Base-by-base conservation (phyloP, 1,140 invertebrate species). In the Caenorhabditis tropicalis region DNA sequence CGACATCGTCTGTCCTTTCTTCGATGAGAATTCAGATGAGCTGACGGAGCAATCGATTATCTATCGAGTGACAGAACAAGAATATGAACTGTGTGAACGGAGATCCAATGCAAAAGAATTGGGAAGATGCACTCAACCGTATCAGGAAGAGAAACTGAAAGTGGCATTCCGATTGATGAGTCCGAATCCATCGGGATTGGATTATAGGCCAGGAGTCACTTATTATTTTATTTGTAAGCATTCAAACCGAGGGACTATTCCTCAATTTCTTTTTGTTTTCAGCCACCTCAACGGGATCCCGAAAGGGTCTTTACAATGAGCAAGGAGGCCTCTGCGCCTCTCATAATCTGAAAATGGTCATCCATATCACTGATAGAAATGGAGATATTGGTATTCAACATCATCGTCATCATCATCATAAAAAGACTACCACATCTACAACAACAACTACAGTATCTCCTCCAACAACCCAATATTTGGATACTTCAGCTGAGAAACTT, bases 141-240 rank as follows among this genome's bases (percentile, higher is more conserved):
- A 39, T 58, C 58, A 81, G 79, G 21, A 49, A 36, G 83, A 84
- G 49, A 79, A 70, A 29, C 48, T 65, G 27, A 84, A 65, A n/a
- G 70, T 70, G 0, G 39, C 83, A 12, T 84, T 84, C 74, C 7
- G 83, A 16, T 21, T 70, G 10, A 53, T 79, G 43, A 84, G 56
- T 24, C 83, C 83, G n/a, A 84, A 48, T 33, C 83, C 65, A 27
- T 84, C 83, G 1, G 83, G 58, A 31, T 33, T 84, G 21, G 36
- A 84, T 39, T 84, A 84, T 58, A 79, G 65, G 74, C 53, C 83
- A 43, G 83, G 83, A 43, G 53, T 74, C 24, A 84, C 83, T 33
- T 84, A 84, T 51, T 84, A 84, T 39, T 84, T 84, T 33, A 84
- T 84, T 46, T 84, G 83, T 84, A 31, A 84, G 83, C 58, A 31